phyloP scores from a whole-genome alignment of 1,140 invertebrate species.

The Brachionus koreanus region DNA sequence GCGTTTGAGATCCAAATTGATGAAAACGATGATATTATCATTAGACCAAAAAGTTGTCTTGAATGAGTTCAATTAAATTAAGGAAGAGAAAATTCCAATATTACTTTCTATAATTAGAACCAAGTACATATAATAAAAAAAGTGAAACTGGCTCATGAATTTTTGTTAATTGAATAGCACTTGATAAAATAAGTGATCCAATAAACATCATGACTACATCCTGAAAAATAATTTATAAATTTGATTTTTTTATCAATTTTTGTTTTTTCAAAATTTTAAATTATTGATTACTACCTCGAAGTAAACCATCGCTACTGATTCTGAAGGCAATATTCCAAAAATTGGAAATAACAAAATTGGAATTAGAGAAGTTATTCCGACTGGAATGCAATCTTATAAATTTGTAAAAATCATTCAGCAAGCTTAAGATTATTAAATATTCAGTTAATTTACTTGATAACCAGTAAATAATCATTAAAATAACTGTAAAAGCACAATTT shows the following conservation, averaged over 20 bases:
- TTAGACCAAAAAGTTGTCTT: conserved; percentile 50
- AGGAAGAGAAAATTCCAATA: neutral
- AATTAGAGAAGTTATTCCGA: neutral
- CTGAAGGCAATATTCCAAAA: conserved; percentile 7
- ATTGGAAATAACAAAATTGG: neutral
- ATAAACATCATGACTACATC: conserved; percentile 79
- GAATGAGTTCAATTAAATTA: neutral
- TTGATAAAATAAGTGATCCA: conserved; percentile 51
- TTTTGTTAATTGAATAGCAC: neutral
- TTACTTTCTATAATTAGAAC: neutral
- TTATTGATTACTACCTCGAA: conserved; percentile 1
- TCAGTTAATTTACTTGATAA: neutral
- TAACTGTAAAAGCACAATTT: neutral
- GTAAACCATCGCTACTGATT: neutral
- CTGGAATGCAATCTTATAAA: neutral
- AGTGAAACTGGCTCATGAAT: neutral
- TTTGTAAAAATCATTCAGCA: neutral
- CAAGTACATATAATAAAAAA: neutral
- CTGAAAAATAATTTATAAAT: conserved; percentile 47
- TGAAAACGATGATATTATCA: conserved; percentile 56
- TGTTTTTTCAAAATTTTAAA: too few relatives aligned
- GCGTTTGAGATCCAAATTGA: conserved; percentile 61
- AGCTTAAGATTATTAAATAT: neutral
- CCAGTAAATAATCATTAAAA: conserved; percentile 1
- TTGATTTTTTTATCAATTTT: neutral